Percentiles rank a stretch among this genome's conserved stretches.
Conservation (phyloP, 2,888 invertebrate genomes). For the Polia nebulosa region DNA sequence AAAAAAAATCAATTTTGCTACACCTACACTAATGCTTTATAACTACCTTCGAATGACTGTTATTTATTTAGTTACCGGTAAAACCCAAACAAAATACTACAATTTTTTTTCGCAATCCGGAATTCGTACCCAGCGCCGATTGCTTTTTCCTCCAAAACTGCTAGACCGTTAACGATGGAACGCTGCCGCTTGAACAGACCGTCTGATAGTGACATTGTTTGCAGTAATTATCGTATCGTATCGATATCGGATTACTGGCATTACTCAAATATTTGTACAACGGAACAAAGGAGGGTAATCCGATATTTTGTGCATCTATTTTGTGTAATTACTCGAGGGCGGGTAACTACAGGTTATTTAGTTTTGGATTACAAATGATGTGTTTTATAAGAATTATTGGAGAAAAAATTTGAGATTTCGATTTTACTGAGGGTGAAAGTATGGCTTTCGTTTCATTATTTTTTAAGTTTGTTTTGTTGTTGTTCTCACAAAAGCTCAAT, state of each 20-base stretch:
- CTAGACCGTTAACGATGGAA: constrained; percentile 62
- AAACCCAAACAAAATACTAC: constrained; percentile 2
- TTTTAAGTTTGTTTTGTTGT: not conserved
- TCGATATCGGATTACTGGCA: constrained; percentile 75
- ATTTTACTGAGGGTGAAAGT: constrained; percentile 34
- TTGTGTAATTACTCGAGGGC: constrained; percentile 58
- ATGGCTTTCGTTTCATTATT: not conserved
- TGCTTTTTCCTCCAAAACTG: constrained; percentile 58
- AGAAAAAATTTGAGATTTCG: constrained; percentile 10
- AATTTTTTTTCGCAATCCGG: not conserved
- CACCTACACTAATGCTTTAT: too few relatives aligned
- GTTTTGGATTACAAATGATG: constrained; percentile 15
- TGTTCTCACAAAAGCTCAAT: not conserved
- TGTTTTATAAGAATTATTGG: constrained; percentile 5
- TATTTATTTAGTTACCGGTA: too few relatives aligned
- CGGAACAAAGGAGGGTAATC: constrained; percentile 77
- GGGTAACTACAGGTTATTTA: constrained; percentile 53
- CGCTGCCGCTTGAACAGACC: constrained; percentile 69
- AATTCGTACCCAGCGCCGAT: constrained; percentile 33
- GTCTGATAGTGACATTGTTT: constrained; percentile 84
- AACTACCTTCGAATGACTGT: too few relatives aligned
- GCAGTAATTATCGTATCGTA: constrained; percentile 83
- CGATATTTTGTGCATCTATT: constrained; percentile 76
- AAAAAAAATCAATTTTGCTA: too few relatives aligned
- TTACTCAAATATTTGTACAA: constrained; percentile 79